Conservation (phyloP, 92 coral and sea anemone species). For the Montipora capitata region DNA sequence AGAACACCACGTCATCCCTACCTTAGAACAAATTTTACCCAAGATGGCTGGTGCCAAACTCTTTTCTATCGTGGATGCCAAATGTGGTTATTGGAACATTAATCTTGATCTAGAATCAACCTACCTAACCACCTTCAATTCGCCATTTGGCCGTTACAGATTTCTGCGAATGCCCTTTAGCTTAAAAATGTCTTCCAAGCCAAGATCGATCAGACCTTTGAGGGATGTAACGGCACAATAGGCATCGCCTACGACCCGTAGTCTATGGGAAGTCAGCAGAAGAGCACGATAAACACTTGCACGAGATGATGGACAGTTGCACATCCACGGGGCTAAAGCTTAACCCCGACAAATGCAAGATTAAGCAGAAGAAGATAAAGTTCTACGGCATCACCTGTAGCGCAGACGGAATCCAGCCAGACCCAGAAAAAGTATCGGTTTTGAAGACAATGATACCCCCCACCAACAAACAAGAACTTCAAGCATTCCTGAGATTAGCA, state of each 20-base stretch:
- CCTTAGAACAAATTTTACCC: no score
- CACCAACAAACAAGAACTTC: constrained; percentile 57
- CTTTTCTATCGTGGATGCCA: constrained; percentile 23
- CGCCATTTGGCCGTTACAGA: constrained; percentile 55
- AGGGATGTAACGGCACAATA: constrained; percentile 38
- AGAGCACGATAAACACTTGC: constrained; percentile 52
- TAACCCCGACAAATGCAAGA: constrained; percentile 67
- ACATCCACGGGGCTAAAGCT: constrained; percentile 65
- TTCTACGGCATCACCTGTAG: constrained; percentile 67
- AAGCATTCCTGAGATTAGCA: constrained; percentile 65
- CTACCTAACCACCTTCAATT: constrained; percentile 58
- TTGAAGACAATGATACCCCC: constrained; percentile 68
- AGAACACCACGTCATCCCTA: no score
- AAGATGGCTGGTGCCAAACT: constrained; percentile 15
- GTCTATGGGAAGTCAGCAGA: constrained; percentile 39
- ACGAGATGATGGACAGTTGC: not conserved
- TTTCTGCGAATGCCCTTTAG: constrained; percentile 70
- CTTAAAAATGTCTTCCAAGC: constrained; percentile 64
- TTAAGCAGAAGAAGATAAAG: constrained; percentile 57
- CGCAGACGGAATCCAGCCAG: constrained; percentile 41
- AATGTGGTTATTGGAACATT: not conserved
- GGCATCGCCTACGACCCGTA: constrained; percentile 77
- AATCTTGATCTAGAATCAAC: constrained; percentile 12
- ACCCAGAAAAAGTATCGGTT: constrained; percentile 31
- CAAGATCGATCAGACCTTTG: constrained; percentile 63